Conservation (phyloP, 2,113 vertebrate species). For the Rallus limicola region DNA sequence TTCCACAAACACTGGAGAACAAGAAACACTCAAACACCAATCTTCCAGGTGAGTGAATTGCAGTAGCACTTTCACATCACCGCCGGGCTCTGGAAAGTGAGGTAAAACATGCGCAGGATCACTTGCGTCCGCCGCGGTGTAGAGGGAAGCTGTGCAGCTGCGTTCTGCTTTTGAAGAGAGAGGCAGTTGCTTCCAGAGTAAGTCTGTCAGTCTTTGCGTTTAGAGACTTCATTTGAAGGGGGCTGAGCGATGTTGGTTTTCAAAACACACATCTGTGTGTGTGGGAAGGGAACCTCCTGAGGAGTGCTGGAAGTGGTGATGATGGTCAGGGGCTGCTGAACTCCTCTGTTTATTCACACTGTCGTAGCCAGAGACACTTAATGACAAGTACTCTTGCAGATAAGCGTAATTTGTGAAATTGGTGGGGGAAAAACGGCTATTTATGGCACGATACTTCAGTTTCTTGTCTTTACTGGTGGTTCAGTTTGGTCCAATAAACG, state of each 20-base stretch:
- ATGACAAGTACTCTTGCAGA: neutral
- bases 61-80: neutral
- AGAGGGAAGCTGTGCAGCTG: neutral
- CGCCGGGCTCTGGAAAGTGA: constrained; percentile 37
- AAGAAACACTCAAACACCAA: neutral
- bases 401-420: neutral
- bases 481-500: neutral
- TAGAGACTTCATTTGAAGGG: neutral
- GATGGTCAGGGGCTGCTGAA: neutral
- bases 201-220: constrained; percentile 32
- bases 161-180: constrained; percentile 24
- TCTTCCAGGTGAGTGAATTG: constrained; percentile 7
- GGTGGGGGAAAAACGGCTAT: neutral
- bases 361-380: neutral
- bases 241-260: constrained; percentile 22
- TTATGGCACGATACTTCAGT: neutral
- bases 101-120: constrained; percentile 26
- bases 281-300: constrained; percentile 44
- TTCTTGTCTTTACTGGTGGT: neutral
- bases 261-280: neutral
- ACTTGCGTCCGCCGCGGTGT: neutral
- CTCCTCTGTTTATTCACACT: neutral
- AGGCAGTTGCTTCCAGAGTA: constrained; percentile 48
- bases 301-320: neutral
- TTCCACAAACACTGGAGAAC: neutral